Evolutionary conservation across 2,113 vertebrate species (phyloP).

Genomic region (Pogonocichla stellata): DNA sequence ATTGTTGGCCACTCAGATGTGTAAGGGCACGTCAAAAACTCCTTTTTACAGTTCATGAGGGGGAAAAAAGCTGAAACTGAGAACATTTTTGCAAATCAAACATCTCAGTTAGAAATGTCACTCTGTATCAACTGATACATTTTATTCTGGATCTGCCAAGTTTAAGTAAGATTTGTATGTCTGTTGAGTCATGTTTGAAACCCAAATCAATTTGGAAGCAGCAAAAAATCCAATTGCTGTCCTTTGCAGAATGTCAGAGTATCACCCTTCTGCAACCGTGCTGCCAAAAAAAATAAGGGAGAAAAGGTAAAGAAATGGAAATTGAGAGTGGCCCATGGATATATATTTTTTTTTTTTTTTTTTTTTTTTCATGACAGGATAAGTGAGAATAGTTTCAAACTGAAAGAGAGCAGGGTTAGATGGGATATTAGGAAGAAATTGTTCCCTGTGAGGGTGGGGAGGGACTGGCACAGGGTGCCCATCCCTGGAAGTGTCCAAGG

Average conservation of each 20-base stretch:
- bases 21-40: background rate
- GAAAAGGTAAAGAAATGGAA: background rate
- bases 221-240: constrained; percentile 28
- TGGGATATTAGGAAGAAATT: background rate
- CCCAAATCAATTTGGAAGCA: constrained; percentile 17
- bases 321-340: background rate
- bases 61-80: background rate
- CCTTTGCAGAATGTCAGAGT: constrained; percentile 35
- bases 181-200: constrained; percentile 6
- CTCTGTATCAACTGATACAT: background rate
- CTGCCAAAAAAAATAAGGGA: background rate
- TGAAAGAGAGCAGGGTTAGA: background rate
- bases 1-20: background rate
- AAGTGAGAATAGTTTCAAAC: background rate
- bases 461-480: background rate
- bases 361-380: background rate
- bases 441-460: background rate
- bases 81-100: constrained; percentile 20
- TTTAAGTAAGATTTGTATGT: constrained; percentile 58
- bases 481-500: too few relatives aligned
- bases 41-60: background rate
- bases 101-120: constrained; percentile 17
- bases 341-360: background rate
- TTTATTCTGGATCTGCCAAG: constrained; percentile 19
- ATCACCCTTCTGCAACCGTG: background rate